phyloP scores from a whole-genome alignment of 2,113 vertebrate species.

The Ancistrus triradiatus region DNA sequence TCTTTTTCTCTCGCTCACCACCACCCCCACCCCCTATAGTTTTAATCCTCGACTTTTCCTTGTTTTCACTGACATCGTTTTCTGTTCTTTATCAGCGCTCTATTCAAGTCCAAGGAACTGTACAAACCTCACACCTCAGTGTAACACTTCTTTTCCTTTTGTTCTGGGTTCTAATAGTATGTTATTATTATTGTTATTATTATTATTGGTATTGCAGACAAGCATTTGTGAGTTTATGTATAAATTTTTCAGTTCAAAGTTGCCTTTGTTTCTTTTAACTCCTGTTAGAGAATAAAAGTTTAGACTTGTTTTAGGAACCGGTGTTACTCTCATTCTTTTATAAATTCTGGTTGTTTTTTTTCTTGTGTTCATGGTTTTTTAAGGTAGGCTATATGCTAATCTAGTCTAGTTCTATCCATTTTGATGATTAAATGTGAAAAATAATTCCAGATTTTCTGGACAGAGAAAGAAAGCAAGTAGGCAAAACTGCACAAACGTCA shows the following conservation, averaged over 20 bases:
- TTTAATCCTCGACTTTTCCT: slow-evolving; percentile 27
- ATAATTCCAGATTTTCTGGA: too few relatives aligned
- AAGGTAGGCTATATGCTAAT: too few relatives aligned
- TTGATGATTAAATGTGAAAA: too few relatives aligned
- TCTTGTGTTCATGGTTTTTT: background rate
- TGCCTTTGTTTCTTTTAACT: slow-evolving; percentile 76
- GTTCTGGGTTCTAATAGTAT: slow-evolving; percentile 62
- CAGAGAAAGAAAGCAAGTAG: too few relatives aligned
- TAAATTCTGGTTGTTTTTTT: too few relatives aligned
- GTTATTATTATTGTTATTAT: slow-evolving; percentile 64
- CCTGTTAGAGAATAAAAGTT: slow-evolving; percentile 79
- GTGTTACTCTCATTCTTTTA: background rate
- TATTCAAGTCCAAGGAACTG: slow-evolving; percentile 38
- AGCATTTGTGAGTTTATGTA: slow-evolving; percentile 72
- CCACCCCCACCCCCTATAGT: too few relatives aligned
- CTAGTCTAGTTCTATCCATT: too few relatives aligned
- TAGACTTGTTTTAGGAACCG: slow-evolving; percentile 74
- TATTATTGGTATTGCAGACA: slow-evolving; percentile 73
- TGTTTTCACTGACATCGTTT: background rate
- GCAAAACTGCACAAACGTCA: too few relatives aligned
- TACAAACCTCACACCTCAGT: slow-evolving; percentile 61
- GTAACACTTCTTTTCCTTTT: slow-evolving; percentile 64
- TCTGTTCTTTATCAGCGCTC: slow-evolving; percentile 31
- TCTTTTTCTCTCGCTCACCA: too few relatives aligned
- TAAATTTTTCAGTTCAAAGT: slow-evolving; percentile 76